phyloP scores from a whole-genome alignment of 2,797 vertebrate genomes.

The Oceanodroma leucorhoa region DNA sequence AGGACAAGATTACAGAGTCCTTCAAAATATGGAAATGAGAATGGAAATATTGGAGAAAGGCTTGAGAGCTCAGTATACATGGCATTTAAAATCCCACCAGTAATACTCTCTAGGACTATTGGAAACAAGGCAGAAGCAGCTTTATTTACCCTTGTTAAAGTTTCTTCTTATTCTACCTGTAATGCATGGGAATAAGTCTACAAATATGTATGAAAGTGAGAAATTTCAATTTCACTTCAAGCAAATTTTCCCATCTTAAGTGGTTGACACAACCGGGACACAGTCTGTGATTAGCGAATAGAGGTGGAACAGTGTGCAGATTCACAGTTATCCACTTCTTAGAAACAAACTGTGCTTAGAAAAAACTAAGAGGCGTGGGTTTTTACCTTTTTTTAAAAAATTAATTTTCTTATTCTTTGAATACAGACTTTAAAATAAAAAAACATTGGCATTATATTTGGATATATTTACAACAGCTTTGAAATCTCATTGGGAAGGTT shows the following conservation, averaged over 20 bases:
- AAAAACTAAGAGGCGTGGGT: not conserved
- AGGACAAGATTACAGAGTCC: not conserved
- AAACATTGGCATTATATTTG: not conserved
- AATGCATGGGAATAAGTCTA: slow-evolving; percentile 11
- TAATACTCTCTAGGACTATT: not conserved
- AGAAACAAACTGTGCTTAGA: not conserved
- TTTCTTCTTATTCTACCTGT: not conserved
- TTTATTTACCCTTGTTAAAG: not conserved
- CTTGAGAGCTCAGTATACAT: not conserved
- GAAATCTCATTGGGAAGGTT: not conserved
- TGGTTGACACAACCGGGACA: not conserved
- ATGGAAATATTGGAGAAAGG: not conserved
- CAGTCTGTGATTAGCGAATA: not conserved
- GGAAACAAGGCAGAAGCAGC: not conserved
- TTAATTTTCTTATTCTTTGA: not conserved
- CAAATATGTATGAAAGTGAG: not conserved
- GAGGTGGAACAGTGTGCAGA: not conserved
- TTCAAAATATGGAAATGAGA: slow-evolving; percentile 1
- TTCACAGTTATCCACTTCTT: not conserved
- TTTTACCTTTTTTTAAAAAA: not conserved
- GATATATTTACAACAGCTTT: not conserved
- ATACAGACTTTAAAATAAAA: not conserved
- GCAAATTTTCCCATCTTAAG: not conserved
- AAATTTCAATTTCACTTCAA: not conserved
- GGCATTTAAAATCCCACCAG: not conserved